Conservation (phyloP, 92 coral and sea anemone genomes). For the Epizoanthus scotinus region DNA sequence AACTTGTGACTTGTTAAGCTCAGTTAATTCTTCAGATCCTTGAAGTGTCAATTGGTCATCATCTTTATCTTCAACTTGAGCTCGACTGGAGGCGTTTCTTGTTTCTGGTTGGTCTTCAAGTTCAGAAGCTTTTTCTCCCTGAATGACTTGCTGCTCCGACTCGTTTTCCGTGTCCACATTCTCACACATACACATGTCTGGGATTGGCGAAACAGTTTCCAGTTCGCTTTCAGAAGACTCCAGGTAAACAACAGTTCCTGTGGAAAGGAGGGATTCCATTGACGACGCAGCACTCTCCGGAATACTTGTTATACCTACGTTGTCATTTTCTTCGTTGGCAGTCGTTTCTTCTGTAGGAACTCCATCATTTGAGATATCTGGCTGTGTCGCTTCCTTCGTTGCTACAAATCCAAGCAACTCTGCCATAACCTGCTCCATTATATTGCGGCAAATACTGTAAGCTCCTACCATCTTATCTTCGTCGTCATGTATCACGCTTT, state of each 20-base stretch:
- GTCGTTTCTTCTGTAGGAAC: neutral
- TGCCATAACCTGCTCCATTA: conserved; percentile 7
- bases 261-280: conserved; percentile 17
- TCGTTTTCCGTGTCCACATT: neutral
- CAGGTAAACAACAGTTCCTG: conserved; percentile 12
- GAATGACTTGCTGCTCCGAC: neutral
- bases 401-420: conserved; percentile 1
- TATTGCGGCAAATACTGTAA: conserved; percentile 4
- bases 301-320: neutral
- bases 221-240: conserved; percentile 34
- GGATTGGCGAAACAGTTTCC: conserved; percentile 31
- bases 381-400: neutral
- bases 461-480: neutral
- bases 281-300: conserved; percentile 15
- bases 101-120: conserved; percentile 9
- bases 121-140: neutral
- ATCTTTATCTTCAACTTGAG: neutral
- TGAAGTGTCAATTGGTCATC: neutral
- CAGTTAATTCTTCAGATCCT: neutral
- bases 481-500: neutral
- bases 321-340: conserved; percentile 17
- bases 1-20: neutral
- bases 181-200: neutral
- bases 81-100: neutral
- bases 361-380: neutral